These are phyloP conservation scores for Urocolius indicus DNA, from an alignment of 2,113 vertebrate genomes.

Conservation along the genomic window DNA sequence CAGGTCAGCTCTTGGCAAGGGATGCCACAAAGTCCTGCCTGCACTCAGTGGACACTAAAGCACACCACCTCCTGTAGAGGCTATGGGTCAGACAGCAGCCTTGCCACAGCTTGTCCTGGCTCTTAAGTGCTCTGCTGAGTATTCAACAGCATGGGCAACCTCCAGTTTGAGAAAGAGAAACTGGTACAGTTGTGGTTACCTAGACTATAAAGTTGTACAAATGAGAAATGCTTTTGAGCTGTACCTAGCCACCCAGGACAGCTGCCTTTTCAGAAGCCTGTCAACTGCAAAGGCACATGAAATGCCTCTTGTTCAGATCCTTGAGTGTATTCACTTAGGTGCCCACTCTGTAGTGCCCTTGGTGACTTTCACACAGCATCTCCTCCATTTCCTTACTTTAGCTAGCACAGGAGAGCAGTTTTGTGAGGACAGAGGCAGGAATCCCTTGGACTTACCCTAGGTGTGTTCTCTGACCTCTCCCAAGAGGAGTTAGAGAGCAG, in stretches of 20 bases:
- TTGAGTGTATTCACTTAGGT: not conserved
- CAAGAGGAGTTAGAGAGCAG: not conserved
- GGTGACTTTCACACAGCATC: not conserved
- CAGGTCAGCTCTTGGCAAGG: not conserved
- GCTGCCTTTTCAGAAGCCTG: not conserved
- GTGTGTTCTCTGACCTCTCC: not conserved
- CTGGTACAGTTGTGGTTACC: not conserved
- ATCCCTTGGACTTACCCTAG: slow-evolving; percentile 20
- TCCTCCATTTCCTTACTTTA: not conserved
- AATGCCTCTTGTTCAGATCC: not conserved
- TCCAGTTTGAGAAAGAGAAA: not conserved
- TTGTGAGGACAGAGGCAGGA: not conserved
- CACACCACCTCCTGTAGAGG: not conserved
- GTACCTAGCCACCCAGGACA: not conserved
- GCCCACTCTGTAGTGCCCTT: not conserved
- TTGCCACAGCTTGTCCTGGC: not conserved
- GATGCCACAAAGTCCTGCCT: not conserved
- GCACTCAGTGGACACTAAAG: not conserved
- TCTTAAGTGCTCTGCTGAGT: not conserved
- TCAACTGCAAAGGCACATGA: not conserved
- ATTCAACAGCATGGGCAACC: not conserved
- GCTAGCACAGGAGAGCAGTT: not conserved
- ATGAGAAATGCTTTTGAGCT: not conserved
- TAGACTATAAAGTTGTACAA: not conserved
- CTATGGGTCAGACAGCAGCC: not conserved